phyloP scores from a whole-genome alignment of 1,140 invertebrate genomes.

The Drosophila pseudoobscura region DNA sequence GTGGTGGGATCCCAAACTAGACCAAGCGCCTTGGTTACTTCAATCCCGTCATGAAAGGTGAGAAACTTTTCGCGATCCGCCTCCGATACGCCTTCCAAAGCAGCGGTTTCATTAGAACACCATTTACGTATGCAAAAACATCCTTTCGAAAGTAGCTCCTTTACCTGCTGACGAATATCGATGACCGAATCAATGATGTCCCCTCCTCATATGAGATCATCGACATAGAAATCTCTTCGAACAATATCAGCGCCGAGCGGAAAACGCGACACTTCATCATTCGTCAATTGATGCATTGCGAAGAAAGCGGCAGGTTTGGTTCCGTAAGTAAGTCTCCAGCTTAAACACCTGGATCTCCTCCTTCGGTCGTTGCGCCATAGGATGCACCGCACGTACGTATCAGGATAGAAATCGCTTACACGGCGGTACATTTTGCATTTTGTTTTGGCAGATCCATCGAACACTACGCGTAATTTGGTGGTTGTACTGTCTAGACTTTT shows the following conservation, averaged over 20 bases:
- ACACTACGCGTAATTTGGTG: background rate
- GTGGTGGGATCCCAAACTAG: background rate
- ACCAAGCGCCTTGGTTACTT: background rate
- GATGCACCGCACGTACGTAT: conserved; percentile 1
- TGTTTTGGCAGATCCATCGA: background rate
- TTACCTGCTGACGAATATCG: no score
- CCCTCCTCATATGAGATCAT: background rate
- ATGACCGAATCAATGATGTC: no score
- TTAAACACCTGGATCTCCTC: no score
- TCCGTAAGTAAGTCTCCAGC: background rate
- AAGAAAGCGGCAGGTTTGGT: conserved; percentile 3
- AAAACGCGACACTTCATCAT: conserved; percentile 8
- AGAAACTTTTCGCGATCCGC: no score
- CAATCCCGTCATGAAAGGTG: no score
- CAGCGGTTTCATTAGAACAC: no score
- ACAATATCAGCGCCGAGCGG: background rate
- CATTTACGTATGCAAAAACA: no score
- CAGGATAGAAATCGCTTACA: no score
- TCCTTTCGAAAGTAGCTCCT: no score
- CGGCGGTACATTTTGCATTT: background rate
- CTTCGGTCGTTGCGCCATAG: conserved; percentile 5
- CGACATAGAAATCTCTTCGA: conserved; percentile 6
- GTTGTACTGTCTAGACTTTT: no score
- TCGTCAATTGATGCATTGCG: conserved; percentile 7
- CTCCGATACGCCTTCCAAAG: no score